Conservation (phyloP, 2,888 invertebrate genomes). For the Mylabris sibirica region DNA sequence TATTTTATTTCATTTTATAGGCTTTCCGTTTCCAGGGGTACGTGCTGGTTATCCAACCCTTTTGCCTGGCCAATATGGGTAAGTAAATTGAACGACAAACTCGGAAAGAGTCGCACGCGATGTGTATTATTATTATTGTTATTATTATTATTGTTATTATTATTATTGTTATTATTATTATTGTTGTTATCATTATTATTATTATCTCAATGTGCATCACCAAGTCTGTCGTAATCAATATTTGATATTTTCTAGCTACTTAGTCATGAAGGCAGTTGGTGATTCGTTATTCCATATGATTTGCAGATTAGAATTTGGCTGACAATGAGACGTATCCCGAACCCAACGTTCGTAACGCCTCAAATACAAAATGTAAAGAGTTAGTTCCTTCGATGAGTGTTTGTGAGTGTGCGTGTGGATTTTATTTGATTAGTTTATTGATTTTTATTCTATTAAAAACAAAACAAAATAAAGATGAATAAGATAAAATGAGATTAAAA, state of each 20-base stretch:
- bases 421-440: constrained; percentile 59
- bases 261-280: constrained; percentile 60
- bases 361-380: constrained; percentile 59
- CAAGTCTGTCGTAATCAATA: constrained; percentile 56
- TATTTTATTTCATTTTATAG: constrained; percentile 58
- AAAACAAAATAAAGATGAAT: neutral
- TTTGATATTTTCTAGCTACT: constrained; percentile 62
- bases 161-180: constrained; percentile 26
- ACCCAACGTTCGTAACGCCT: constrained; percentile 56
- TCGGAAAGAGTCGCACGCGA: constrained; percentile 35
- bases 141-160: constrained; percentile 11
- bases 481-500: neutral
- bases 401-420: constrained; percentile 61
- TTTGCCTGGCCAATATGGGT: constrained; percentile 85
- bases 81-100: constrained; percentile 62
- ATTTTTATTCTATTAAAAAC: constrained; percentile 52
- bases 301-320: constrained; percentile 60
- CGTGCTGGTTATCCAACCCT: constrained; percentile 81
- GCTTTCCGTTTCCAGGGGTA: constrained; percentile 78
- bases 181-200: constrained; percentile 18
- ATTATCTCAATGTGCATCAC: constrained; percentile 45
- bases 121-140: constrained; percentile 34
- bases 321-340: constrained; percentile 56
- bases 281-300: constrained; percentile 59
- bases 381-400: constrained; percentile 62